phyloP scores from a whole-genome alignment of 1,140 invertebrate genomes.

The Linepithema humile region DNA sequence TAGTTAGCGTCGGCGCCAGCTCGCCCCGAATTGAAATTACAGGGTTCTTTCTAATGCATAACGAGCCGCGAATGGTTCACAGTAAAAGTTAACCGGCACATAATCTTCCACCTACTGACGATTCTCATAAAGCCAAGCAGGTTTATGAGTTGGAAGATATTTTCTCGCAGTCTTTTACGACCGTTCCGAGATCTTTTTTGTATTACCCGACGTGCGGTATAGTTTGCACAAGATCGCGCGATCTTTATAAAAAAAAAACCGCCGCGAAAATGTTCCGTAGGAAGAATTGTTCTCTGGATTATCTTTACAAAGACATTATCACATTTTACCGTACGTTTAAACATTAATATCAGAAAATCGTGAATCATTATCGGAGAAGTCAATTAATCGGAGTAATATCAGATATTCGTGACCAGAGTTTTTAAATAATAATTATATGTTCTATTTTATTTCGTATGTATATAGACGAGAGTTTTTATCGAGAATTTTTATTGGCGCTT shows the following conservation, averaged over 20 bases:
- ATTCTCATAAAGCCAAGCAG: conserved; percentile 14
- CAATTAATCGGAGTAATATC: neutral
- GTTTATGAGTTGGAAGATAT: conserved; percentile 48
- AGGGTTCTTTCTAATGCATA: conserved; percentile 15
- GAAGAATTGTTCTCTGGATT: neutral
- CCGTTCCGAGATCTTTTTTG: conserved; percentile 18
- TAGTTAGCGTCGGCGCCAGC: conserved; percentile 8
- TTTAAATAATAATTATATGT: neutral
- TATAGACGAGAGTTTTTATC: neutral
- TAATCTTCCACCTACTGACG: neutral
- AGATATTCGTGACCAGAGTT: neutral
- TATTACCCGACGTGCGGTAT: neutral
- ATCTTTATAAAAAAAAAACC: neutral
- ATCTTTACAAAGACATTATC: neutral
- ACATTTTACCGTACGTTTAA: neutral
- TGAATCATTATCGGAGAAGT: neutral
- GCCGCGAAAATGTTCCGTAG: neutral
- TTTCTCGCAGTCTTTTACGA: conserved; percentile 29
- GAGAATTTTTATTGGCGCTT: neutral
- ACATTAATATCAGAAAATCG: neutral
- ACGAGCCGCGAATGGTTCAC: neutral
- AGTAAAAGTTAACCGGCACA: conserved; percentile 31
- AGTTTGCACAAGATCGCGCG: neutral
- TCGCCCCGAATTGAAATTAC: conserved; percentile 34
- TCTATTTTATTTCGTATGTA: neutral